Base-by-base conservation (phyloP, 2,888 invertebrate species). In the Metalampra italica region DNA sequence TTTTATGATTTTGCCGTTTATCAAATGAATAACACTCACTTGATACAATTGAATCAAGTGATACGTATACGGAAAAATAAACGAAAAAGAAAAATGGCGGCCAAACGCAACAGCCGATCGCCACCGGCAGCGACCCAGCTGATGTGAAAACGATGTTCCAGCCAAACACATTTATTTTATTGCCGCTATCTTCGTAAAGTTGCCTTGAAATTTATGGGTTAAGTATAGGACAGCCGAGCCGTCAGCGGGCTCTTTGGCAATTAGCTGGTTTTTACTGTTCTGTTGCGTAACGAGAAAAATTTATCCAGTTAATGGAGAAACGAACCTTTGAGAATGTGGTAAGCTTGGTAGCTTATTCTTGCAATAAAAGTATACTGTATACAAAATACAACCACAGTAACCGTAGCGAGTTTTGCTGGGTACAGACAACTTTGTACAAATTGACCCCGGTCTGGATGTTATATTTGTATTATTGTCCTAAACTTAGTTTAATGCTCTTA, bases 91-190 rank as follows among this genome's bases (percentile, higher is more conserved):
- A 39, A 39, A 39, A 39, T 39, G 39, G 39, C 39, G 14, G 39
- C 29, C 7, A 7, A 13, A n/a, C 36, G 22, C 22, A 22, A 36
- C 2, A 7, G 14, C 4, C 44, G 36, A 44, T 36, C 15, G 44
- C 45, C 12, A 45, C 29, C 29, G 37, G 13, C 37, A 29, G 14
- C 38, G 39, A 37, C 43, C n/a, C 36, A 36, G 59, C 65, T 68
- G 67, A 73, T 72, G 70, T 66, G 71, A 72, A 71, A 75, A 75
- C 73, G 68, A 72, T 75, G 72, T 75, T 71, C 62, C 59, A 11
- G 39, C 57, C 54, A 64, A 64, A 66, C 62, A 70, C 67, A 67
- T 73, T 69, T 64, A 66, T 72, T 75, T 72, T 72, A 75, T 68
- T 66, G 64, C 66, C 45, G 54, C 60, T 55, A 62, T 66, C 61